phyloP scores from a whole-genome alignment of 1,140 invertebrate genomes.

The Drosophila bocki region DNA sequence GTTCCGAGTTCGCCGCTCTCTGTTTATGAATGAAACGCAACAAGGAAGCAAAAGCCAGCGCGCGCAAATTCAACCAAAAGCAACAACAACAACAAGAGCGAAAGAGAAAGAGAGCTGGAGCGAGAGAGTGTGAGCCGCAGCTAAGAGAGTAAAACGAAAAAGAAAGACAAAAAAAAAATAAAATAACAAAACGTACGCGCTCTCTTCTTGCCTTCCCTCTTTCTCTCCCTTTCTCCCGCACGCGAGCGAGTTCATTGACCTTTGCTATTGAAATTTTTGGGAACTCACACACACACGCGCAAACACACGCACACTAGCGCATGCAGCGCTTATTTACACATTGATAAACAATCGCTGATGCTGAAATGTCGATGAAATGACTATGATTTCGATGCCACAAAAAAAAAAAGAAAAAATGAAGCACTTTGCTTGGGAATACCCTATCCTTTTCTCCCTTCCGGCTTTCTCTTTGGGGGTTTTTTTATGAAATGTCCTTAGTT shows the following conservation, averaged over 20 bases:
- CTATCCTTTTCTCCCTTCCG: neutral
- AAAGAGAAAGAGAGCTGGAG: constrained; percentile 30
- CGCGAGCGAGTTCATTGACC: constrained; percentile 81
- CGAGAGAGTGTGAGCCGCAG: constrained; percentile 9
- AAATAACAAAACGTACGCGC: constrained; percentile 24
- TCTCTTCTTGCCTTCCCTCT: constrained; percentile 10
- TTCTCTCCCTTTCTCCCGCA: constrained; percentile 23
- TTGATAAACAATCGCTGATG: constrained; percentile 81
- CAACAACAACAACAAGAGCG: constrained; percentile 19
- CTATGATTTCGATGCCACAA: constrained; percentile 37
- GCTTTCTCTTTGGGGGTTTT: neutral
- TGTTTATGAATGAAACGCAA: constrained; percentile 83
- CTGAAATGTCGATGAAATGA: constrained; percentile 50
- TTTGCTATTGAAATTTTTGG: constrained; percentile 85
- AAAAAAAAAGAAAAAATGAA: neutral
- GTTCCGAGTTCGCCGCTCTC: constrained; percentile 59
- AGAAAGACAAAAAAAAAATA: constrained; percentile 4
- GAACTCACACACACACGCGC: constrained; percentile 50
- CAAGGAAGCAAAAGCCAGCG: constrained; percentile 59
- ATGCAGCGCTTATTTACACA: constrained; percentile 67
- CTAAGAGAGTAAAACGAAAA: constrained; percentile 21
- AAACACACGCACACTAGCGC: too few relatives aligned
- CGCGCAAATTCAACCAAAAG: constrained; percentile 35
- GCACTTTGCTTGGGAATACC: constrained; percentile 14
- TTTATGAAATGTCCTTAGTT: neutral